Base-by-base conservation (phyloP, 2,797 vertebrate species). In the Centroberyx gerrardi region DNA sequence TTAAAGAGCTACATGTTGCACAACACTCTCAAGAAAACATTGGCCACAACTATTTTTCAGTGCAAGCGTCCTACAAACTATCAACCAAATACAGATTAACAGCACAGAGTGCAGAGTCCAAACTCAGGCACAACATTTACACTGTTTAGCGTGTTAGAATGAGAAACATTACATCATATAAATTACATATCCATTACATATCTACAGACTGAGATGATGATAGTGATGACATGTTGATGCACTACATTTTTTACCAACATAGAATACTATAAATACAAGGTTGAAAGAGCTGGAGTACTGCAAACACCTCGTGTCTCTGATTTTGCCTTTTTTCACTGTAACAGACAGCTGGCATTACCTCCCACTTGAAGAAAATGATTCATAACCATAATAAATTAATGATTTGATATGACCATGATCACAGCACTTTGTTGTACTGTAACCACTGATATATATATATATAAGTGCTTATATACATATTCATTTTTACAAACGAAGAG, bases 101-200 rank as follows among this genome's bases (percentile, higher is more conserved):
- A 82, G 83, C 87, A 91, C 84, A 83, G 58, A 63, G 77, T 86
- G 85, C 71, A 12, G 86, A 86, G 83, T 88, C 72, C 80, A 87
- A 88, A 85, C 79, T 44, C 59, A 44, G 74, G 90, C 82, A 87
- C 84, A 2, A 90, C 85, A 74, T 72, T 78, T 51, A 80, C 66
- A 82, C 70, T 5, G 55, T 74, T 81, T 80, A 90, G 81, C 76
- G 60, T 88, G 81, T 89, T 82, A 91, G 80, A 81, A 83, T 89
- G 86, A 88, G 87, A 91, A 93, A 91, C 87, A 72, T 85, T 81
- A 91, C 88, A 70, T 92, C 78, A 89, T 91, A 90, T 83, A 93
- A 93, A 92, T 90, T 84, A 92, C 91, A 90, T 90, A 87, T 91
- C 84, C 85, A 84, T 61, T 92, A 88, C 89, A 88, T 93, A 93